These are phyloP conservation scores for Mythimna ferrago DNA, from an alignment of 2,888 invertebrate genomes.

Conservation along the genomic window DNA sequence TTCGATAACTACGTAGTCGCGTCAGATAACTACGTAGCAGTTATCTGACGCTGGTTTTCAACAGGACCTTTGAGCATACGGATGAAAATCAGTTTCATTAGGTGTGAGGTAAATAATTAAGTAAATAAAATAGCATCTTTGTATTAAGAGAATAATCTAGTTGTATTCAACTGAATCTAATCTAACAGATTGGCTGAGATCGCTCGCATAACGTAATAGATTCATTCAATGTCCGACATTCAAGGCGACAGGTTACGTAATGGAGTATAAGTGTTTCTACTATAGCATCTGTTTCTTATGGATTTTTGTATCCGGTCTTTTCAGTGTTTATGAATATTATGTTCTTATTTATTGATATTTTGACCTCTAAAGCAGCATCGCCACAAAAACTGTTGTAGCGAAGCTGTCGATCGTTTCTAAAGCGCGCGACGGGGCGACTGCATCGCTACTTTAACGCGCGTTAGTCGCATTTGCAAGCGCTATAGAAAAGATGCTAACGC, in stretches of 20 bases:
- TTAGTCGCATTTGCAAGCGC: no score
- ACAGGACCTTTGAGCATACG: no score
- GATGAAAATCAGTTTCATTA: no score
- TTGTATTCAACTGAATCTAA: conserved; percentile 1
- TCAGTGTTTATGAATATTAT: background rate
- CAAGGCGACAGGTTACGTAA: conserved; percentile 36
- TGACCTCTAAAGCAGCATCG: background rate
- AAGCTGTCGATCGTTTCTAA: no score
- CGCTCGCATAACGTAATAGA: conserved; percentile 11
- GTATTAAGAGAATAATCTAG: background rate
- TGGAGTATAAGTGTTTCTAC: conserved; percentile 3
- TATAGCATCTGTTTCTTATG: conserved; percentile 3
- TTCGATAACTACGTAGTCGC: no score
- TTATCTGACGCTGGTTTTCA: no score
- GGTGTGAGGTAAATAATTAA: no score
- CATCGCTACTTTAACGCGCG: no score
- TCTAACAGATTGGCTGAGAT: conserved; percentile 8
- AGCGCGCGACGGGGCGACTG: no score
- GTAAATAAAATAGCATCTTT: background rate
- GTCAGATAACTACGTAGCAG: no score
- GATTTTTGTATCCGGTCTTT: conserved; percentile 16
- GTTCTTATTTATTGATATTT: background rate
- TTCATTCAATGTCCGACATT: conserved; percentile 33
- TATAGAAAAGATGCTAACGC: no score
- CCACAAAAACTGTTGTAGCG: no score